Base-by-base conservation (phyloP, 1,140 invertebrate genomes). In the Papilio dardanus region DNA sequence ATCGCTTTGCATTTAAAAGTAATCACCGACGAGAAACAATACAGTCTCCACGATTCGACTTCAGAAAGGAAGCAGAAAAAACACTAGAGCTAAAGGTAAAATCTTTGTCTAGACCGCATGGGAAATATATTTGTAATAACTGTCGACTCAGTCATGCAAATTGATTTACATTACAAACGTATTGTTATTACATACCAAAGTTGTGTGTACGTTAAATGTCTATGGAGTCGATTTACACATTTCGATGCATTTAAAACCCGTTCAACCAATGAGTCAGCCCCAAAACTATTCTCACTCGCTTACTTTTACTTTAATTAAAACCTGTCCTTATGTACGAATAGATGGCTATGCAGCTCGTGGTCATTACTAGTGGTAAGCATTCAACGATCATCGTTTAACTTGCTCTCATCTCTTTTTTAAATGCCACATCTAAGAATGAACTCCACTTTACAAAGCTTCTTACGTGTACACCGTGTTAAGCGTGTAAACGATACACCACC, bases 101-200 rank as follows among this genome's bases (percentile, higher is more conserved):
- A 69, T 40, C 31, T 69, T 40, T 69, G 67, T 35, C 12, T 40
- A 21, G n/a, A 40, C 67, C 67, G 67, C 67, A 69, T 69, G 67
- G 35, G 35, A 69, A 69, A 69, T 69, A 69, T 19, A 67, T 35
- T n/a, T n/a, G 65, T n/a, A 69, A 35, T 69, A 69, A 69, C 33
- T 40, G 67, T 69, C 67, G 21, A 69, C 21, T 69, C 21, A 24
- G 10, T 40, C 19, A 69, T 69, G 35, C 67, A 69, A 69, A 69
- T 24, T 33, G 66, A 62, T 62, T 16, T 28, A 69, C 67, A 40
- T 69, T 69, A 69, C 67, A 21, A 21, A 14, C 33, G 19, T 50
- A 50, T 58, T 28, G 21, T 58, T 58, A 58, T 58, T 50, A 50
- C 5, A 50, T 50, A 19, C 46, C 16, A 19, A 19, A 50, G 16